These are phyloP conservation scores for Metopia argyrocephala DNA, from an alignment of 2,888 invertebrate genomes.

Conservation along the genomic window DNA sequence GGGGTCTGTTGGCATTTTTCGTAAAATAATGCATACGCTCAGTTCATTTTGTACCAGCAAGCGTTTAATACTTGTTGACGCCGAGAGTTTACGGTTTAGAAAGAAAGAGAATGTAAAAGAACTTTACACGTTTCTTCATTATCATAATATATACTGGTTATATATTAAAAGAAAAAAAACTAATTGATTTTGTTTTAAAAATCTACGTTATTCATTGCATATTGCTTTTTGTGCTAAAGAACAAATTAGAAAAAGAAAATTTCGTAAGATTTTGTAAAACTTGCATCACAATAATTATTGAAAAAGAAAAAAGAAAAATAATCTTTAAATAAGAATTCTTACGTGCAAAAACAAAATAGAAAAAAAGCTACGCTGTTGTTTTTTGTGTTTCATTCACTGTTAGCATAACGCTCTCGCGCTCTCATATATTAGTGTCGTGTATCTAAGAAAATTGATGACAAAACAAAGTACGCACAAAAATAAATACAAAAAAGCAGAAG, in stretches of 20 bases:
- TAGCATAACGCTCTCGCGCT: not conserved
- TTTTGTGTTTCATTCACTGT: conserved; percentile 7
- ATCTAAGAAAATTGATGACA: conserved; percentile 51
- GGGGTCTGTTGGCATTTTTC: conserved; percentile 20
- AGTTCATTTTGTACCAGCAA: conserved; percentile 45
- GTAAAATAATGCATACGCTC: conserved; percentile 6
- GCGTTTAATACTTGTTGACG: conserved; percentile 5
- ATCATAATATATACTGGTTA: not conserved
- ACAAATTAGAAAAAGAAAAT: conserved; percentile 59
- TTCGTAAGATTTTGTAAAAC: conserved; percentile 67
- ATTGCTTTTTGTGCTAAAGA: not conserved
- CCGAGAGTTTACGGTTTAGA: conserved; percentile 22
- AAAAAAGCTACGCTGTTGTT: conserved; percentile 47
- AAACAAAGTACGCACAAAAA: conserved; percentile 62
- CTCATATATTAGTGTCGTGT: conserved; percentile 13
- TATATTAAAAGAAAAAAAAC: conserved; percentile 49
- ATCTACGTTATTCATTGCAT: conserved; percentile 66
- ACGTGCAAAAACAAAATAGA: conserved; percentile 47
- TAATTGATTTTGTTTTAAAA: conserved; percentile 71
- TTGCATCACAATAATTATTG: conserved; percentile 64
- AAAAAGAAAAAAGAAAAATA: conserved; percentile 17
- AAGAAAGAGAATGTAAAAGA: conserved; percentile 18
- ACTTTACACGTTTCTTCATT: conserved; percentile 3
- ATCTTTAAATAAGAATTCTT: conserved; percentile 19
- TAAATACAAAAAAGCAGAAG: conserved; percentile 33